phyloP scores from a whole-genome alignment of 1,140 invertebrate species.

The Sinonovacula constricta region DNA sequence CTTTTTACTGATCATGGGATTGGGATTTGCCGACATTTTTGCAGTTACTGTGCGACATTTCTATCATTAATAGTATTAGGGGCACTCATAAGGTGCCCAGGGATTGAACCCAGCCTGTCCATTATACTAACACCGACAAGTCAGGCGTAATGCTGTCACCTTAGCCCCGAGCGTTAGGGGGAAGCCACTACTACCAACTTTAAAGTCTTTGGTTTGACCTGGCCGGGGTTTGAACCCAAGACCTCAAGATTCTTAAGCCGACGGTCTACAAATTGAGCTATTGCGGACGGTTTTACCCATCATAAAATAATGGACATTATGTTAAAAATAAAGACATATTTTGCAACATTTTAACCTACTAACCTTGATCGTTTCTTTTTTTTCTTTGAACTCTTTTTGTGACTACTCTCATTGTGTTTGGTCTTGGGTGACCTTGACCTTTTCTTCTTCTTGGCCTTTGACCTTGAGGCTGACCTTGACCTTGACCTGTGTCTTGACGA shows the following conservation, averaged over 20 bases:
- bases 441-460: conserved; percentile 56
- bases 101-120: too few species aligned
- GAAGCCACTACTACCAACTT: not conserved
- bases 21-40: too few species aligned
- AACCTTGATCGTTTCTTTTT: conserved; percentile 49
- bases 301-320: too few species aligned
- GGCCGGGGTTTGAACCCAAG: not conserved
- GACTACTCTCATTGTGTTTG: conserved; percentile 31
- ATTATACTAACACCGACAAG: too few species aligned
- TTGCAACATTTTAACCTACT: not conserved
- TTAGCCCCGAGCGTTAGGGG: too few species aligned
- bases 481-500: conserved; percentile 47
- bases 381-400: conserved; percentile 43
- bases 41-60: too few species aligned
- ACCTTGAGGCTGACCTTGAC: conserved; percentile 42
- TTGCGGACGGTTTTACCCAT: not conserved
- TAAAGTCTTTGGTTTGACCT: not conserved
- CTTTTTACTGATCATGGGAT: too few species aligned
- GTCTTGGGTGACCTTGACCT: conserved; percentile 52
- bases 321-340: not conserved
- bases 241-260: not conserved
- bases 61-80: too few species aligned
- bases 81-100: too few species aligned
- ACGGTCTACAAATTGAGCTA: not conserved
- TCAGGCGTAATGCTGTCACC: too few species aligned